Evolutionary conservation across 2,888 invertebrate species (phyloP).

Genomic region (Scelioninae gen. 2): DNA sequence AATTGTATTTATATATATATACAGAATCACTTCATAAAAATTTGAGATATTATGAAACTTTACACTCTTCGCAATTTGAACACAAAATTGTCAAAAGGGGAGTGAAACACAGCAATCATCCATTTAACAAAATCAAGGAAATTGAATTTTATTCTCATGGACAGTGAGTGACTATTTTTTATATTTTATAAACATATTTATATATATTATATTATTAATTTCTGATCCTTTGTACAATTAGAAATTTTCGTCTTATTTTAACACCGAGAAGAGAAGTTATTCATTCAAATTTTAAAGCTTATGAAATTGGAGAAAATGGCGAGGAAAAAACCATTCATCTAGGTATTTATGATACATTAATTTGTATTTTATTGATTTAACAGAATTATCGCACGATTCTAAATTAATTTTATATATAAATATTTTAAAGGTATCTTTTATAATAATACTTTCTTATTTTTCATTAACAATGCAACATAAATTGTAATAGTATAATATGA

Average conservation of each 20-base stretch:
- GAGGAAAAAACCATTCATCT: slow-evolving; percentile 89
- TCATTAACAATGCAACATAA: no score
- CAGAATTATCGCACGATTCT: no score
- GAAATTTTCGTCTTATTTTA: slow-evolving; percentile 88
- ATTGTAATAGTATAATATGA: no score
- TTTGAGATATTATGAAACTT: slow-evolving; percentile 87
- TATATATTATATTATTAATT: background rate
- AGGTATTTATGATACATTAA: no score
- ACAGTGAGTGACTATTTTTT: slow-evolving; percentile 71
- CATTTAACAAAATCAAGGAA: slow-evolving; percentile 92
- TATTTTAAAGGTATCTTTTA: no score
- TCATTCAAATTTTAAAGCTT: slow-evolving; percentile 93
- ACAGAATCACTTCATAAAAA: slow-evolving; percentile 84
- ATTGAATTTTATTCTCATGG: slow-evolving; percentile 89
- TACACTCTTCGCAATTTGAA: slow-evolving; percentile 83
- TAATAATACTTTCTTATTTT: no score
- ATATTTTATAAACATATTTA: slow-evolving; percentile 9
- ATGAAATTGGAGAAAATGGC: slow-evolving; percentile 89
- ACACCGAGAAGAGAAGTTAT: slow-evolving; percentile 90
- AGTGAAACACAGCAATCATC: slow-evolving; percentile 85
- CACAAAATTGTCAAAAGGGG: slow-evolving; percentile 91
- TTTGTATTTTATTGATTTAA: no score
- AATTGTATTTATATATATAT: slow-evolving; percentile 19
- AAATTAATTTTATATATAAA: no score
- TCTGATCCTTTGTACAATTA: slow-evolving; percentile 66